Evolutionary conservation across 2,113 vertebrate species (phyloP).

Genomic region (Eudyptes chrysolophus): DNA sequence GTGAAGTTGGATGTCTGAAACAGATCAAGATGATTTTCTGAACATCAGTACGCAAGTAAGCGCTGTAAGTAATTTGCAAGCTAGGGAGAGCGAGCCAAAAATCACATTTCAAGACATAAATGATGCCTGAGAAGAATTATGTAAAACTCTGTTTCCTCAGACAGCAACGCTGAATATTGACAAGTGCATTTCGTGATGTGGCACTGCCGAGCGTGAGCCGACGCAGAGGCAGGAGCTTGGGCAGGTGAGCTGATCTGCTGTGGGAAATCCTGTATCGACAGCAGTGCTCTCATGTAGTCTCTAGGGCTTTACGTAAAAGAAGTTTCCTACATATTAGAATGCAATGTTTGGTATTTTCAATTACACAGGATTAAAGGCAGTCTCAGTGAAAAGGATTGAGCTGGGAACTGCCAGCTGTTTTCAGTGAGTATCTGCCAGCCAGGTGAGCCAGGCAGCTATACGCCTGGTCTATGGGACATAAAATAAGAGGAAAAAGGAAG

Average conservation of each 20-base stretch:
- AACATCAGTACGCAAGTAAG: not conserved
- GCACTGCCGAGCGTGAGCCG: not conserved
- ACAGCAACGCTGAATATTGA: not conserved
- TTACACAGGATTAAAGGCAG: not conserved
- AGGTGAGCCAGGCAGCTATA: not conserved
- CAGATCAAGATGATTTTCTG: not conserved
- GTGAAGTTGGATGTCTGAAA: not conserved
- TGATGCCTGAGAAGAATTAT: not conserved
- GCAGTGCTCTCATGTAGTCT: not conserved
- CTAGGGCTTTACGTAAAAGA: not conserved
- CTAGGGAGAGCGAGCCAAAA: not conserved
- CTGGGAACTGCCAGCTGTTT: not conserved
- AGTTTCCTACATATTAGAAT: not conserved
- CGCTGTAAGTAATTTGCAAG: not conserved
- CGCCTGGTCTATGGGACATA: fast-evolving
- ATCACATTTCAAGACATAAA: not conserved
- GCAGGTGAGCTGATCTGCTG: not conserved
- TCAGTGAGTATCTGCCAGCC: not conserved
- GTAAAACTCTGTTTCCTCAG: not conserved
- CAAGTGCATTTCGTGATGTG: not conserved
- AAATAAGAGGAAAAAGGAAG: not conserved
- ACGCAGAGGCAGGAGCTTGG: not conserved
- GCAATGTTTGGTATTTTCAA: not conserved
- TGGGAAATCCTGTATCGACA: not conserved
- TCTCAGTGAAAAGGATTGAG: not conserved